phyloP scores from a whole-genome alignment of 2,888 invertebrate species.

The Synanthedon myopaeformis region DNA sequence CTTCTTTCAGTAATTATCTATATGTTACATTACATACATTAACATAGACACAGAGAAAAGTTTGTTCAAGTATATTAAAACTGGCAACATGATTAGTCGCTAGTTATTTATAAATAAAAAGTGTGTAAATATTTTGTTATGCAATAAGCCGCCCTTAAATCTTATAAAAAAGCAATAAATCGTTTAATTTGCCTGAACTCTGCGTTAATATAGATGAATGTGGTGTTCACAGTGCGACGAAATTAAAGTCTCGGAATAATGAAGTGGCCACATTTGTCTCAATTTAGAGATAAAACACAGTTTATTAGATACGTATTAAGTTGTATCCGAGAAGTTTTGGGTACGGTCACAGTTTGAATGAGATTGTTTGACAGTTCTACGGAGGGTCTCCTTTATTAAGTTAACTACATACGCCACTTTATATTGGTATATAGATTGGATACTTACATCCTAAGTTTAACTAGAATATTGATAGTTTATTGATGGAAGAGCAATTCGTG shows the following conservation, averaged over 20 bases:
- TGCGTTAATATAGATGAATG: conserved; percentile 55
- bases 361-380: conserved; percentile 37
- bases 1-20: too few species aligned
- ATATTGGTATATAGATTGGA: too few species aligned
- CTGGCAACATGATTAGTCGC: too few species aligned
- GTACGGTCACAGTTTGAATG: conserved; percentile 11
- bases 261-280: conserved; percentile 61
- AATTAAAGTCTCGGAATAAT: conserved; percentile 60
- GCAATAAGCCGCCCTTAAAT: background rate
- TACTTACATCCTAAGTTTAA: too few species aligned
- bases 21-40: too few species aligned
- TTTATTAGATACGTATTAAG: conserved; percentile 1
- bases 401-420: background rate
- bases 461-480: too few species aligned
- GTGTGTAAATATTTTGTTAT: too few species aligned
- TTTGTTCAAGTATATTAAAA: too few species aligned
- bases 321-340: background rate
- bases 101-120: too few species aligned
- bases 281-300: conserved; percentile 38
- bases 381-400: conserved; percentile 16
- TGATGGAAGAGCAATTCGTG: too few species aligned
- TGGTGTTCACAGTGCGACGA: conserved; percentile 38
- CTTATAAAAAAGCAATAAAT: conserved; percentile 32
- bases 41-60: too few species aligned
- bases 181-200: conserved; percentile 41